A percentile compares a stretch with the other conserved stretches of the same genome.
phyloP scores from a whole-genome alignment of 2,113 vertebrate species.

The Caretta caretta region DNA sequence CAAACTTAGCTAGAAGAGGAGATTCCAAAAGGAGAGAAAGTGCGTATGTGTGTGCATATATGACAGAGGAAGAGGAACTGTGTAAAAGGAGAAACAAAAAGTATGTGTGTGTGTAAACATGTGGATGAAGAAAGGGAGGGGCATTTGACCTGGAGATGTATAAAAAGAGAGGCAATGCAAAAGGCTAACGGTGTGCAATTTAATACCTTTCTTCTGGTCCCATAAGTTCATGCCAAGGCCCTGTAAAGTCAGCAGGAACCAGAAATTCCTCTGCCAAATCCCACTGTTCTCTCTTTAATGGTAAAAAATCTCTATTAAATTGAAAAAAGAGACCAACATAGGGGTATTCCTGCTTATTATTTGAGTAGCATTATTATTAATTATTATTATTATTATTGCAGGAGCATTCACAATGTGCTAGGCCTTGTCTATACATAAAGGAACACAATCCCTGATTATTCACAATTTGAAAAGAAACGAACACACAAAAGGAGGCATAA shows the following conservation, averaged over 20 bases:
- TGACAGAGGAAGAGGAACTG: not conserved
- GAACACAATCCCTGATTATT: not conserved
- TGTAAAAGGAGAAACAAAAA: not conserved
- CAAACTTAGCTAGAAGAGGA: not conserved
- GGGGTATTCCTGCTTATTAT: not conserved
- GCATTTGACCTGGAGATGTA: not conserved
- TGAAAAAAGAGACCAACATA: rapidly evolving
- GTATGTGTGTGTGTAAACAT: not conserved
- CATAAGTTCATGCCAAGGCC: not conserved
- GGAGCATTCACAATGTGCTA: not conserved
- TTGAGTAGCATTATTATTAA: not conserved
- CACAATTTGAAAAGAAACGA: not conserved
- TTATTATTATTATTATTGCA: not conserved
- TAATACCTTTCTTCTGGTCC: not conserved
- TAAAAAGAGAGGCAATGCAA: not conserved
- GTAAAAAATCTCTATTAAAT: not conserved
- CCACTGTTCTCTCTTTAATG: not conserved
- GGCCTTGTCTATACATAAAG: not conserved
- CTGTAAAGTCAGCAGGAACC: not conserved
- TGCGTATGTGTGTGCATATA: not conserved
- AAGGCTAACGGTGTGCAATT: not conserved
- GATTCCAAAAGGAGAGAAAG: not conserved
- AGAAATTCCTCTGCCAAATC: not conserved
- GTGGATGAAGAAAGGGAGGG: not conserved
- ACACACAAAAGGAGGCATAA: not conserved